These are phyloP conservation scores for Cichlasoma orientale DNA, from an alignment of 2,797 vertebrate species.

Conservation along the genomic window DNA sequence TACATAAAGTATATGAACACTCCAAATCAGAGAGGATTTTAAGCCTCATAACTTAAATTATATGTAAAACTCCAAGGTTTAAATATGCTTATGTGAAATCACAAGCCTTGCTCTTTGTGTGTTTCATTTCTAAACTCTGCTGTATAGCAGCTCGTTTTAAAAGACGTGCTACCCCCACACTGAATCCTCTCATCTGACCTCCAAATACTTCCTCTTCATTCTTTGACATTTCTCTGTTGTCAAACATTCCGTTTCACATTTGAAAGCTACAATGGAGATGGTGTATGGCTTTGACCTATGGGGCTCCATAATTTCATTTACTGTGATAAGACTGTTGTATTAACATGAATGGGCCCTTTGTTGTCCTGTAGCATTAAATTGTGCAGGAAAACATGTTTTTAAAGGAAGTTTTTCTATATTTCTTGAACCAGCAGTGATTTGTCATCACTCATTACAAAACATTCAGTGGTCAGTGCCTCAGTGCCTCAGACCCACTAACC, in stretches of 20 bases:
- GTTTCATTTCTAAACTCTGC: neutral
- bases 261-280: neutral
- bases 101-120: neutral
- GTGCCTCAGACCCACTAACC: conserved; percentile 1
- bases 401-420: neutral
- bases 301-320: too few relatives aligned
- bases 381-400: neutral
- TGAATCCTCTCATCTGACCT: neutral
- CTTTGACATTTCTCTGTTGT: neutral
- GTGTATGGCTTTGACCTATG: neutral
- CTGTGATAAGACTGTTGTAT: neutral
- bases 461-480: conserved; percentile 16
- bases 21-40: neutral
- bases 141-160: neutral
- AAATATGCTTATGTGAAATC: neutral
- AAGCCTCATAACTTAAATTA: neutral
- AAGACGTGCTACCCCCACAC: neutral
- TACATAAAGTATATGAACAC: neutral
- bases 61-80: neutral
- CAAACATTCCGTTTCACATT: neutral
- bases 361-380: neutral
- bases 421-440: neutral
- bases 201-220: neutral
- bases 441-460: neutral
- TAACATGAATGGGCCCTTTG: neutral